Conservation (phyloP, 2,113 vertebrate genomes). For the Ploceus nigricollis region DNA sequence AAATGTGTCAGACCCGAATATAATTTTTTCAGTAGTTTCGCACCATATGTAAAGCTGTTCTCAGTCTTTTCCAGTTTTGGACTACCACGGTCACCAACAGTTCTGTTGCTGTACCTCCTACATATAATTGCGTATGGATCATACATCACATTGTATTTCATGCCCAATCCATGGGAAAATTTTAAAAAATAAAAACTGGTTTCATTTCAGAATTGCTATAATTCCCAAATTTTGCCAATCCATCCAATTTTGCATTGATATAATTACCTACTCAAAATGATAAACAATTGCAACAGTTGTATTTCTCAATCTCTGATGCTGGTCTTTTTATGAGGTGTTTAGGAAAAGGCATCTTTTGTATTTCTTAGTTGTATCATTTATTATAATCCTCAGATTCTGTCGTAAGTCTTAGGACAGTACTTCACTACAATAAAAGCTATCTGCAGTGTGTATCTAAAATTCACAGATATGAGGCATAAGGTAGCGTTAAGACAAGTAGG, state of each 20-base stretch:
- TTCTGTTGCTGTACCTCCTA: not conserved
- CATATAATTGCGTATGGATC: not conserved
- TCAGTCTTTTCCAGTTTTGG: not conserved
- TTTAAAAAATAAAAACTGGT: rapidly evolving
- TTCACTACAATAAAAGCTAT: not conserved
- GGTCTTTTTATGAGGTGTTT: not conserved
- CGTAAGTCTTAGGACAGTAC: not conserved
- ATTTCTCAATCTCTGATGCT: not conserved
- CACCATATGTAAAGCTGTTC: not conserved
- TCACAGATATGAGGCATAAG: not conserved
- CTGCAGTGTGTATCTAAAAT: not conserved
- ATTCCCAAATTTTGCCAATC: not conserved
- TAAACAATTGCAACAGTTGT: not conserved
- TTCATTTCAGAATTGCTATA: not conserved
- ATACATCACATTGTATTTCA: not conserved
- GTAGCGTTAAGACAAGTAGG: not conserved
- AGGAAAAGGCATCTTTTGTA: not conserved
- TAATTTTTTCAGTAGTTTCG: not conserved
- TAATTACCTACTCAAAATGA: not conserved
- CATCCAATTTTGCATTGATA: not conserved
- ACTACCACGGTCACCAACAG: not conserved
- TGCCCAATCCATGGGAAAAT: not conserved
- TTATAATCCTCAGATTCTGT: not conserved
- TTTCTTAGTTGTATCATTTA: not conserved
- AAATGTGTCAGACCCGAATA: not conserved